Conservation (phyloP, 2,113 vertebrate species). For the Lichenostomus cassidix region DNA sequence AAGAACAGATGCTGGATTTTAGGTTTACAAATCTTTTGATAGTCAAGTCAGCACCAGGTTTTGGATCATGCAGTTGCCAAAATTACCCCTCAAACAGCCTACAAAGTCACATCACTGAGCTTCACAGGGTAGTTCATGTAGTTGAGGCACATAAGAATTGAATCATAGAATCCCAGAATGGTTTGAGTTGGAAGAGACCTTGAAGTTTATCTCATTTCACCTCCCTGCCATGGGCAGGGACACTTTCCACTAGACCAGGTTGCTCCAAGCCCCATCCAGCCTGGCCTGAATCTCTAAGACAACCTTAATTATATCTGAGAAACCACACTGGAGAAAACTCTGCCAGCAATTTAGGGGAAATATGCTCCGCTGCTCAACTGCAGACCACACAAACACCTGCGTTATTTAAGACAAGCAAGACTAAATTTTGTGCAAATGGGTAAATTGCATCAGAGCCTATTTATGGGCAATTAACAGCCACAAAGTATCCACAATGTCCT, state of each 20-base stretch:
- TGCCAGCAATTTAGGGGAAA: background rate
- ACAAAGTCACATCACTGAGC: accelerated
- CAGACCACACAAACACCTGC: background rate
- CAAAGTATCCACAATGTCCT: accelerated
- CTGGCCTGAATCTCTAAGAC: accelerated
- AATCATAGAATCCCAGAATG: background rate
- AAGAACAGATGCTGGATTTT: background rate
- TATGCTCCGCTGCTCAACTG: accelerated
- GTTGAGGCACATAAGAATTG: accelerated
- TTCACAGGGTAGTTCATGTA: accelerated
- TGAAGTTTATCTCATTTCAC: background rate
- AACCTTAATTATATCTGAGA: accelerated
- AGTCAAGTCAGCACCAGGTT: background rate
- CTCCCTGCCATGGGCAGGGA: background rate
- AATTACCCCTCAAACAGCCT: background rate
- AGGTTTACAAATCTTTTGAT: background rate
- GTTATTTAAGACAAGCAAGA: background rate
- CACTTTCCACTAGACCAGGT: accelerated
- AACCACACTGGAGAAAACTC: background rate
- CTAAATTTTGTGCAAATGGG: background rate
- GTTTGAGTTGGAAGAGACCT: background rate
- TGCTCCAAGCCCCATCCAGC: background rate
- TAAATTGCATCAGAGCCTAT: background rate
- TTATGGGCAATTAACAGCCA: background rate
- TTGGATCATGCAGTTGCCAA: background rate